Base-by-base conservation (phyloP, 2,888 invertebrate genomes). In the Epinotia brunnichana region DNA sequence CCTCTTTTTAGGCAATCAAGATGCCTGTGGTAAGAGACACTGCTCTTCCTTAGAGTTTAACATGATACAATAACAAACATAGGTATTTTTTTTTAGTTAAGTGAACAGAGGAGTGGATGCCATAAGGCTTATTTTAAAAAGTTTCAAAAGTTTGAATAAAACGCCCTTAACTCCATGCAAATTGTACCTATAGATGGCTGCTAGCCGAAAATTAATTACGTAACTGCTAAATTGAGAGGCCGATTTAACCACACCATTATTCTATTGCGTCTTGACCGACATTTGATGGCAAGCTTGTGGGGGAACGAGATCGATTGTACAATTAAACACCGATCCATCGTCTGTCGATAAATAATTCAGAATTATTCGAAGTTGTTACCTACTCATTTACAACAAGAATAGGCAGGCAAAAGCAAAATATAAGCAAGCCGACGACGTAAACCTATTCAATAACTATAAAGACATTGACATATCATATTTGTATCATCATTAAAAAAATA, bases 181-280 rank as follows among this genome's bases (percentile, higher is more conserved):
- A 83, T 81, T 84, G 76, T 80, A n/a, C n/a, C n/a, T n/a, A 85
- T 83, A 82, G 83, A 85, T 83, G 77, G 81, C 75, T 76, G 77
- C 76, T 80, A 80, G 78, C 82, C 77, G 80, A 81, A 86, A 86
- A 88, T 88, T 87, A 87, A 88, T 88, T 86, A 86, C 83, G 68
- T 53, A 35, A 73, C 67, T 79, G 75, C 79, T 73, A 84, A 85
- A 84, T 86, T 87, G 77, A 79, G 81, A 80, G 81, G 84, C 86
- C 87, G 83, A 83, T 87, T 86, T 84, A 83, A 86, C 81, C 79
- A 78, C 78, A 75, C 82, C 81, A 87, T 87, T 87, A 86, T 86
- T 85, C 82, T 81, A 79, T 78, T 81, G 77, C 77, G 77, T 80
- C 78, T 80, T 78, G 77, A 75, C 79, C 82, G 78, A 80, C 79